Evolutionary conservation across 2,113 vertebrate genomes (phyloP), one percentile per base, ranked within the genome.

Genomic region (Gobius niger): DNA sequence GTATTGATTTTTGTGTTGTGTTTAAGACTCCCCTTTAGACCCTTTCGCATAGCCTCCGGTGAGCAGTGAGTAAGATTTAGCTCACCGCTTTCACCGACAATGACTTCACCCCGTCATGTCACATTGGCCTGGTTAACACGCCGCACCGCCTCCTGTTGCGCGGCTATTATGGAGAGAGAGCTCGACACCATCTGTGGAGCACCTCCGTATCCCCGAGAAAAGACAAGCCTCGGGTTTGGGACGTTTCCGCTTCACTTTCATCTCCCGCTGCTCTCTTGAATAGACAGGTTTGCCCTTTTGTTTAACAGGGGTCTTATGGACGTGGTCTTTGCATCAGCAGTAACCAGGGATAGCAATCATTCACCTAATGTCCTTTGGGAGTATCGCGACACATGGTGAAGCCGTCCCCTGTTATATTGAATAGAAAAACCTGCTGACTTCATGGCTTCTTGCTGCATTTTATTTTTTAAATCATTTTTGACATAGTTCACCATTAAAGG

Each of bases 131-230:
- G 77, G 68, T 80, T 66, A 75, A 76, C 41, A 62, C 59, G 8
- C 40, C 4, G 44, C n/a, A 63, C 42, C 10, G 54, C 47, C 63
- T 47, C 86, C 86, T 67, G 79, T 79, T 67, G 81, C 46, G 82
- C 0, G 12, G 14, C 52, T 19, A 46, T 82, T 73, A 72, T 77
- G 75, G 49, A 76, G 62, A 67, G 41, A 67, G 41, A 78, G 59
- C 50, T 34, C 62, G 7, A n/a, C 47, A 60, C 68, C 86, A 88
- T 85, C 86, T 88, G 83, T 83, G 68, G 59, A 61, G 68, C 62
- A 40, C n/a, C 15, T 5, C 40, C 13, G 51, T 42, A 10, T 6
- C 64, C 44, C 63, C 80, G 1, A 1, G 82, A 82, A 76, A 73
- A 44, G 0, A 2, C 42, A 18, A 18, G 46, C 65, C 63, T 53